phyloP scores from a whole-genome alignment of 2,888 invertebrate genomes.

The Tiphia femorata region DNA sequence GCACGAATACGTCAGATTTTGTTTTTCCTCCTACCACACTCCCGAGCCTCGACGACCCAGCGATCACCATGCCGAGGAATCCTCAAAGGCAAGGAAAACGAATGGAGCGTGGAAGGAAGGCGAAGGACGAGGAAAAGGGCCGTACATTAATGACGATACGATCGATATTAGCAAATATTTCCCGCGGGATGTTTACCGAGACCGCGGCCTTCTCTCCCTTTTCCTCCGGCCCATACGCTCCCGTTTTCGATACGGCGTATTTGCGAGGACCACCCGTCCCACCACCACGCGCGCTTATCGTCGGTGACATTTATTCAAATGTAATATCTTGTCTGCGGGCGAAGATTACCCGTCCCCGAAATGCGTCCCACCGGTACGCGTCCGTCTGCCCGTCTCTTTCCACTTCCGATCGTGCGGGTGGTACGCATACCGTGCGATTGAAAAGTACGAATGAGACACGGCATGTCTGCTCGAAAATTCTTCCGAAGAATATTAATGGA shows the following conservation, averaged over 20 bases:
- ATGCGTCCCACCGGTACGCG: slow-evolving; percentile 62
- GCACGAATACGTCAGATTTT: too few relatives aligned
- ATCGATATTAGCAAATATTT: slow-evolving; percentile 68
- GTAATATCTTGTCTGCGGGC: slow-evolving; percentile 66
- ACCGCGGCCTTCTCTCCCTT: too few relatives aligned
- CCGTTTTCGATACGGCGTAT: too few relatives aligned
- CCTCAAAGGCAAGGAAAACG: slow-evolving; percentile 1
- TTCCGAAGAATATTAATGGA: too few relatives aligned
- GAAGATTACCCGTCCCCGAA: slow-evolving; percentile 65
- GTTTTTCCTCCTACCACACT: too few relatives aligned
- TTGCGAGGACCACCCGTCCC: too few relatives aligned
- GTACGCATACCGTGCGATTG: too few relatives aligned
- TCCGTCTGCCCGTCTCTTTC: slow-evolving; percentile 14
- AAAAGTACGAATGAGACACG: too few relatives aligned
- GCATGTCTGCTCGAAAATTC: too few relatives aligned
- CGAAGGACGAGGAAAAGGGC: slow-evolving; percentile 18
- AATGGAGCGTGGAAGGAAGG: slow-evolving; percentile 9
- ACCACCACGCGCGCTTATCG: slow-evolving; percentile 63
- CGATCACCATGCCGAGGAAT: not conserved
- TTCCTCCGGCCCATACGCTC: slow-evolving; percentile 59
- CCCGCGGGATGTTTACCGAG: slow-evolving; percentile 62
- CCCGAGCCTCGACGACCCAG: too few relatives aligned
- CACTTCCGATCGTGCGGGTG: not conserved
- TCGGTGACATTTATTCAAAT: slow-evolving; percentile 68
- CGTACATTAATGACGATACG: slow-evolving; percentile 63